Evolutionary conservation across 2,113 vertebrate genomes (phyloP).

Genomic region (Eretmochelys imbricata): DNA sequence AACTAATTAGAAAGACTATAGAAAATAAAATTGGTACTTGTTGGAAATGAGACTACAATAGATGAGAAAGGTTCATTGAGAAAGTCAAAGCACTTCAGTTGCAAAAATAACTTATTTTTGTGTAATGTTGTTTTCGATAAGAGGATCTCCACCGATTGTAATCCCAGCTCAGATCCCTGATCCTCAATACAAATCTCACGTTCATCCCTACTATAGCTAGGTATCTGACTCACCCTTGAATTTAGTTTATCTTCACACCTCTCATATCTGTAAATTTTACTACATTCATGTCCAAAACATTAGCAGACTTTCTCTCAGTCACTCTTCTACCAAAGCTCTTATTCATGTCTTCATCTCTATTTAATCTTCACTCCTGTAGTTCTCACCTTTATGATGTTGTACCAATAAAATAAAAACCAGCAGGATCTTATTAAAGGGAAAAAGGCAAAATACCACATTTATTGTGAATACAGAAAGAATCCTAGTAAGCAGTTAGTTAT

Average conservation of each 20-base stretch:
- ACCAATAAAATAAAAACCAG: too few species aligned
- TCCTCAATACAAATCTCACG: neutral
- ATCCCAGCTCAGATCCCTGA: neutral
- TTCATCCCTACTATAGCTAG: neutral
- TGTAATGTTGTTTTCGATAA: neutral
- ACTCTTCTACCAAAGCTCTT: slow-evolving; percentile 4
- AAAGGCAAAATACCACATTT: too few species aligned
- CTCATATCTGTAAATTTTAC: neutral
- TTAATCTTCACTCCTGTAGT: neutral
- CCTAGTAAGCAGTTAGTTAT: too few species aligned
- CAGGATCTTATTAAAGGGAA: too few species aligned
- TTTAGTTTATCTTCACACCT: neutral
- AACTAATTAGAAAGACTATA: neutral
- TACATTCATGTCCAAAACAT: neutral
- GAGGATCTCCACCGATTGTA: neutral
- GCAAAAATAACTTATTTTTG: neutral
- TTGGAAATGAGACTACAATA: neutral
- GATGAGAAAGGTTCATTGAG: neutral
- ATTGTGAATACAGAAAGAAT: too few species aligned
- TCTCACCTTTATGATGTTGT: neutral
- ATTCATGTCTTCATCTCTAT: neutral
- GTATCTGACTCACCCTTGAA: neutral
- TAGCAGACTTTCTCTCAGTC: neutral
- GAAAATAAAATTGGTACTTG: neutral
- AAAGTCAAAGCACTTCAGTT: neutral